These are phyloP conservation scores for Penaeus monodon DNA, from an alignment of 2,888 invertebrate species.

Conservation along the genomic window DNA sequence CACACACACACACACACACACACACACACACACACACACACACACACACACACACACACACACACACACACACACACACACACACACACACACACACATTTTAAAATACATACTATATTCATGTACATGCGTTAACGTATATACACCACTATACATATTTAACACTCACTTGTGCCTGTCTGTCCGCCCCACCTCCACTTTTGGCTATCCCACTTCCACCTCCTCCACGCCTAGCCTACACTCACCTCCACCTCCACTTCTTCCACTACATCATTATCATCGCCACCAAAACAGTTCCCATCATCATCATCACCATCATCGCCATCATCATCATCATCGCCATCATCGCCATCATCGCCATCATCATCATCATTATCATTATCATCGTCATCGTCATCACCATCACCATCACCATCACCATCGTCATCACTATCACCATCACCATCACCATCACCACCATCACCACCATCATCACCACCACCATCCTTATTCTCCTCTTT, in stretches of 20 bases:
- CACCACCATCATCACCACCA: neutral
- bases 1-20: neutral
- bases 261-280: too few relatives aligned
- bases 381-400: neutral
- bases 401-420: neutral
- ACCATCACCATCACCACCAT: neutral
- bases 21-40: neutral
- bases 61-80: constrained; percentile 3
- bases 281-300: too few relatives aligned
- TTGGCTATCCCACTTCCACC: neutral
- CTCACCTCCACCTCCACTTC: neutral
- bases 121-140: too few relatives aligned
- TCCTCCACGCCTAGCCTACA: neutral
- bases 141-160: too few relatives aligned
- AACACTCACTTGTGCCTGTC: too few relatives aligned
- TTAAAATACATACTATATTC: too few relatives aligned
- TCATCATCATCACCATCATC: too few relatives aligned
- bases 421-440: neutral
- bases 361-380: too few relatives aligned
- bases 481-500: neutral
- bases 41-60: neutral
- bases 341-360: too few relatives aligned
- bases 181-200: too few relatives aligned
- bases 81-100: too few relatives aligned
- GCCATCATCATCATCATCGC: too few relatives aligned